Evolutionary conservation across 2,888 invertebrate species (phyloP), one percentile per base, ranked within the genome.

Genomic region (Mythimna lalbum): DNA sequence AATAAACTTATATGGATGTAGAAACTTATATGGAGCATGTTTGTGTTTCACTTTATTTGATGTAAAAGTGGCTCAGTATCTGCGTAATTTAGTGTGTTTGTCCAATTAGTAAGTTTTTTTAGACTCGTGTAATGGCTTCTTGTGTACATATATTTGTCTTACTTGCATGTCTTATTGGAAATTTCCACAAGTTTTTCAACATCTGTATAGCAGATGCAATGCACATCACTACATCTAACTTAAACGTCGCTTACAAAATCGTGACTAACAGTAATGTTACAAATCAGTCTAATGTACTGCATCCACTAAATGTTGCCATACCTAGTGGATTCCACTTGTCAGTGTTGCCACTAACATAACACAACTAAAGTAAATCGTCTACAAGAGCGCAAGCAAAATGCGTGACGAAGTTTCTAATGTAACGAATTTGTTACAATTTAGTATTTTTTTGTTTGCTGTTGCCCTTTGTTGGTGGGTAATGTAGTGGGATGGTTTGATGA

Each of bases 241-340:
- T 19, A 19, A 31, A 62, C 50, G 36, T 31, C 43, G 56, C 60
- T 59, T 53, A 61, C 63, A 4, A 39, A 57, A 59, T 69, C 78
- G 69, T 76, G 77, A 69, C 76, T 65, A 17, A 23, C 50, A 31
- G 17, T 60, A 60, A 69, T 23, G 14, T 27, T 23, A 64, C 80
- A 56, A 65, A 68, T 53, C 64, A 56, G 10, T 52, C 55, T 80
- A 75, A 68, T 61, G 63, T 75, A 61, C 39, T 75, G 76, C 57
- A 66, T 49, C 79, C 10, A 79, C 63, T 36, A 6, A 60, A 39
- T 74, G 52, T 39, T 64, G 53, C 56, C 60, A 63, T 39, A 53
- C 7, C n/a, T n/a, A 49, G 47, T 49, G 9, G 19, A 19, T 39
- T 21, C 39, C 49, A 69, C 39, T 52, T 14, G 12, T 10, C 31